Evolutionary conservation across 2,888 invertebrate genomes (phyloP).

Genomic region (Netelia inedita): DNA sequence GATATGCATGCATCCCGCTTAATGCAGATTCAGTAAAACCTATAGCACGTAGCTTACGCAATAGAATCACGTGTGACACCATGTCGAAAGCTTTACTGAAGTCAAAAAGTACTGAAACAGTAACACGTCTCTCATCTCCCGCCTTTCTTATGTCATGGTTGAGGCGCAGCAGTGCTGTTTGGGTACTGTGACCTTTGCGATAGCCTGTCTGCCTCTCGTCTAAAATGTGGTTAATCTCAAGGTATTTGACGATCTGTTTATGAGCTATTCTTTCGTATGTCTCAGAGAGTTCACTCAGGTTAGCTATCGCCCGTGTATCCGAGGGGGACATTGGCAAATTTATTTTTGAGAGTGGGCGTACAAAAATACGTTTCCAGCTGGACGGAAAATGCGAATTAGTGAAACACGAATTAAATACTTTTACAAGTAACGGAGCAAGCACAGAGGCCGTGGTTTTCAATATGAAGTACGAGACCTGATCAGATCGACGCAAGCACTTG

Average conservation of each 20-base stretch:
- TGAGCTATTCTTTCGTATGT: conserved; percentile 3
- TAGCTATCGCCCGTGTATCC: conserved; percentile 38
- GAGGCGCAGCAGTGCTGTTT: conserved; percentile 4
- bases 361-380: not conserved
- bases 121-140: conserved; percentile 11
- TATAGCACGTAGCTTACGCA: not conserved
- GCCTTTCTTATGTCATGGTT: conserved; percentile 4
- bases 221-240: not conserved
- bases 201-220: conserved; percentile 23
- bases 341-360: not conserved
- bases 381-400: not conserved
- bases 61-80: not conserved
- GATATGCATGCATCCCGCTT: not conserved
- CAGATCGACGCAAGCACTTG: not conserved
- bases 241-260: not conserved
- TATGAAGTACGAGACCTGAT: not conserved
- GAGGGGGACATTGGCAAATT: not conserved
- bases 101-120: conserved; percentile 33
- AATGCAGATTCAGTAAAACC: not conserved
- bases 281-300: conserved; percentile 40
- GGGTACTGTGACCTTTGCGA: not conserved
- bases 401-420: not conserved
- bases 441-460: not conserved
- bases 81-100: conserved; percentile 42
- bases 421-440: not conserved